Evolutionary conservation across 2,888 invertebrate genomes (phyloP).

Genomic region (Heliconius charithonia): DNA sequence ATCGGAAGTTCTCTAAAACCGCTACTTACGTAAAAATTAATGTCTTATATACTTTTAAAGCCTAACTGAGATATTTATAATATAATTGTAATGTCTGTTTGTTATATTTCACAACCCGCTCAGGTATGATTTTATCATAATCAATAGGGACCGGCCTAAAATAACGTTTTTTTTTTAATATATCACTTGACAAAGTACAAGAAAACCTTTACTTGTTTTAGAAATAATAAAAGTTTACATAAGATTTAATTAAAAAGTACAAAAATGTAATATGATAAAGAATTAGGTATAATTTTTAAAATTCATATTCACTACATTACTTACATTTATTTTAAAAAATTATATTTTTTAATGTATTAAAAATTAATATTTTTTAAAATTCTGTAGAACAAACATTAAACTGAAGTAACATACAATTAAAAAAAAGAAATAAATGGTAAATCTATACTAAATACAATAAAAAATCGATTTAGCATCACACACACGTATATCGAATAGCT

Average conservation of each 20-base stretch:
- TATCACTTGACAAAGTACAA: slow-evolving; percentile 2
- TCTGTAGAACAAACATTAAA: too few species aligned
- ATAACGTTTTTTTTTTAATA: neutral
- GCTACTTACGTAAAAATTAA: neutral
- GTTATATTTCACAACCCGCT: slow-evolving; percentile 26
- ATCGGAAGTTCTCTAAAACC: neutral
- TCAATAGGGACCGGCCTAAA: slow-evolving; percentile 26
- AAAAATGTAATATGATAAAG: neutral
- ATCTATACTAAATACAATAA: slow-evolving; percentile 37
- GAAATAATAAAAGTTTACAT: neutral
- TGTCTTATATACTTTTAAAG: slow-evolving; percentile 8
- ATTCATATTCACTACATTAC: too few species aligned
- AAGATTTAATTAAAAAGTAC: neutral
- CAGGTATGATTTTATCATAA: slow-evolving; percentile 20
- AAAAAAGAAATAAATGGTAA: neutral
- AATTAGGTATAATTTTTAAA: neutral
- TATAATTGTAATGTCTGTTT: neutral
- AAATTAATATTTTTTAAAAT: too few species aligned
- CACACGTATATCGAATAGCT: slow-evolving; percentile 14
- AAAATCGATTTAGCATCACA: slow-evolving; percentile 16
- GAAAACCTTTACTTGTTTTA: neutral
- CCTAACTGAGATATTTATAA: neutral
- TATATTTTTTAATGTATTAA: too few species aligned
- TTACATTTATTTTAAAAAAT: too few species aligned
- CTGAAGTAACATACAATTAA: neutral